Conservation (phyloP, 1,140 invertebrate genomes). For the Leptoteleia sp. region DNA sequence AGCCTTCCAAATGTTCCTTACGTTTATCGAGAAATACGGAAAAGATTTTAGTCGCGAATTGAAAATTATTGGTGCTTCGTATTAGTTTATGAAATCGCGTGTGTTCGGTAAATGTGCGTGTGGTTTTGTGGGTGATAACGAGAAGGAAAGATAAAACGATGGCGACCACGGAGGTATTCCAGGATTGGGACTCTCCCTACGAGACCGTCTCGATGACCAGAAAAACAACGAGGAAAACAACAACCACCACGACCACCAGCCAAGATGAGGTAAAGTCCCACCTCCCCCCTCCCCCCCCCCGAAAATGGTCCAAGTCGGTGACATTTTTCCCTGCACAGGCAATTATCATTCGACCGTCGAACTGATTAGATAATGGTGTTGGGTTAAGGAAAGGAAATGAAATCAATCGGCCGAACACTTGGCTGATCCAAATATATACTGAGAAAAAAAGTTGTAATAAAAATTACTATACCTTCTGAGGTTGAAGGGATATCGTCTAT, state of each 20-base stretch:
- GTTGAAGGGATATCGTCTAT: no score
- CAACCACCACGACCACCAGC: slow-evolving; percentile 68
- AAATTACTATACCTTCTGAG: no score
- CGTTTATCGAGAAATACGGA: slow-evolving; percentile 54
- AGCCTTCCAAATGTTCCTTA: slow-evolving; percentile 60
- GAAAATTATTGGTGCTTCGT: slow-evolving; percentile 54
- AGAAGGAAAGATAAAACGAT: slow-evolving; percentile 66
- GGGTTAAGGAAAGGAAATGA: no score
- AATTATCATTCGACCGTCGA: no score
- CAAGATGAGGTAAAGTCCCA: no score
- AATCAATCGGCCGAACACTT: no score
- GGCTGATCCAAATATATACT: no score
- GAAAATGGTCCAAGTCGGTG: no score
- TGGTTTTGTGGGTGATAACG: slow-evolving; percentile 29
- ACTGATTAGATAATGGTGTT: no score
- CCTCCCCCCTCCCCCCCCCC: no score
- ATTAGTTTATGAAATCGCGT: slow-evolving; percentile 28
- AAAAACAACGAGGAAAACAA: slow-evolving; percentile 75
- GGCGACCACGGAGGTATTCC: slow-evolving; percentile 79
- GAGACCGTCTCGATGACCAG: slow-evolving; percentile 72
- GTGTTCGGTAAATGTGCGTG: slow-evolving; percentile 33
- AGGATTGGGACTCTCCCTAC: slow-evolving; percentile 77
- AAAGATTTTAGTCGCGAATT: slow-evolving; percentile 49
- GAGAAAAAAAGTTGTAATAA: no score
- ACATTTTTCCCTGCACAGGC: no score